Evolutionary conservation across 2,888 invertebrate genomes (phyloP).

Genomic region (Ashinkailepas kermadecensis): DNA sequence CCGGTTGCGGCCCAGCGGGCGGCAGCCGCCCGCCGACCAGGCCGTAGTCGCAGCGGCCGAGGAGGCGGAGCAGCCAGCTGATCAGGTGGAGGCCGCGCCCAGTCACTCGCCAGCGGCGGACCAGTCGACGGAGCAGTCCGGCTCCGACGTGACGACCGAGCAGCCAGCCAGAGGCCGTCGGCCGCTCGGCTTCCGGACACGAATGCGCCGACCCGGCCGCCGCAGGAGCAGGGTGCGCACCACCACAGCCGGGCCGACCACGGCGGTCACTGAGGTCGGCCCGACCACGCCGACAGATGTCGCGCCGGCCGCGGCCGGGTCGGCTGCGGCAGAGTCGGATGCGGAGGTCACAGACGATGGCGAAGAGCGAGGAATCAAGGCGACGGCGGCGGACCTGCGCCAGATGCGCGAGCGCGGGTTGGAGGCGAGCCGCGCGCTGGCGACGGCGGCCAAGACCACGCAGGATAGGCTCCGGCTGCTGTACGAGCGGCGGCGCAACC

Average conservation of each 20-base stretch:
- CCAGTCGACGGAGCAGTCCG: not conserved
- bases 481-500: not conserved
- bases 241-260: not conserved
- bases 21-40: not conserved
- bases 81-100: not conserved
- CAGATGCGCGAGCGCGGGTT: not conserved
- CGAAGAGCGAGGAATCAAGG: conserved; percentile 61
- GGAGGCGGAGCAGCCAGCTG: not conserved
- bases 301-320: not conserved
- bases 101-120: not conserved
- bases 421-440: conserved; percentile 41
- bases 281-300: not conserved
- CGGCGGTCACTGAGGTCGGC: not conserved
- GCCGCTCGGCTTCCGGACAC: not conserved
- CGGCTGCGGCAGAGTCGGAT: not conserved
- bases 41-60: not conserved
- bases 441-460: not conserved
- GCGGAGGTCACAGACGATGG: conserved; percentile 40
- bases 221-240: not conserved
- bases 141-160: not conserved
- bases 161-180: not conserved
- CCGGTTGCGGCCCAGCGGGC: not conserved
- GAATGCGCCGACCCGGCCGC: not conserved
- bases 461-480: conserved; percentile 1
- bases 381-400: not conserved